phyloP scores from a whole-genome alignment of 1,140 invertebrate species.

The Drosophila prosaltans region DNA sequence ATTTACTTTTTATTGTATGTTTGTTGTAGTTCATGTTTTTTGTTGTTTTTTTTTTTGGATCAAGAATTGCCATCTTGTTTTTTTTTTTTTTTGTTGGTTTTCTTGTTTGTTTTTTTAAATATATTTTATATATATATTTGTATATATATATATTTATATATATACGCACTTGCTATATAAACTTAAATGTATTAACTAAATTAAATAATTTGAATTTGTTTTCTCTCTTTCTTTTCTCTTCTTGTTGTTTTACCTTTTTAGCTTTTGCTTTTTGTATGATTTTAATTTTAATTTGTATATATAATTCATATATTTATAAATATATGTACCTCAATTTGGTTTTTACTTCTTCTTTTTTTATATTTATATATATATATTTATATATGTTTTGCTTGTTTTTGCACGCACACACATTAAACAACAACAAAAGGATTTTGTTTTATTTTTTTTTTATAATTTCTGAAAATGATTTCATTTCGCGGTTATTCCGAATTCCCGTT shows the following conservation, averaged over 20 bases:
- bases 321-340: conserved; percentile 45
- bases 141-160: conserved; percentile 57
- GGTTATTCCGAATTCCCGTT: conserved; percentile 19
- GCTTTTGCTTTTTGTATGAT: conserved; percentile 21
- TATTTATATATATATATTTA: conserved; percentile 24
- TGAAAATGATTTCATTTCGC: background rate
- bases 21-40: conserved; percentile 39
- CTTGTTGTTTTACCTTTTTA: conserved; percentile 33
- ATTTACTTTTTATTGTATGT: conserved; percentile 64
- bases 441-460: conserved; percentile 6
- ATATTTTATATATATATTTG: conserved; percentile 40
- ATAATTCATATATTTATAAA: conserved; percentile 54
- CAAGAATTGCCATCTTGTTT: conserved; percentile 64
- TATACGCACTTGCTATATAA: conserved; percentile 77
- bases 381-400: conserved; percentile 31
- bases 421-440: conserved; percentile 54
- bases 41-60: conserved; percentile 22
- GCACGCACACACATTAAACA: conserved; percentile 75
- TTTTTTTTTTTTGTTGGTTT: conserved; percentile 46
- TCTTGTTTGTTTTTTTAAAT: conserved; percentile 43
- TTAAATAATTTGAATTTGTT: conserved; percentile 77
- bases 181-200: conserved; percentile 77
- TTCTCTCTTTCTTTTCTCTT: conserved; percentile 22
- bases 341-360: background rate
- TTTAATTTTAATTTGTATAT: conserved; percentile 42